Conservation (phyloP, 2,113 vertebrate genomes). For the Sinocyclocheilus maitianheensis region DNA sequence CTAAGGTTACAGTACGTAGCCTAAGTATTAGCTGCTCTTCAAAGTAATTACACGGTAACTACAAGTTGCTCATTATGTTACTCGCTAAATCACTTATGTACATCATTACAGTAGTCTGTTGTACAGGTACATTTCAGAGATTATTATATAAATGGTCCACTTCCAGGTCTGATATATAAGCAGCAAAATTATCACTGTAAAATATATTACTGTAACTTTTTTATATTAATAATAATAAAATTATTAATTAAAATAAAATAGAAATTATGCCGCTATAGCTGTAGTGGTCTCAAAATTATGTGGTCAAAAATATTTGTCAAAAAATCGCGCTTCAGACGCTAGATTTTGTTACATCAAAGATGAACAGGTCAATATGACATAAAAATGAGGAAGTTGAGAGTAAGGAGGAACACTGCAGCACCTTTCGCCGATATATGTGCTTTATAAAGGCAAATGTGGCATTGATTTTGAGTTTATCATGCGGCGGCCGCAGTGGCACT, state of each 20-base stretch:
- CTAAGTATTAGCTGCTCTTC: background rate
- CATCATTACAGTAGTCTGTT: no score
- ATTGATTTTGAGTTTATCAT: conserved; percentile 87
- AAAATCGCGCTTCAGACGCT: background rate
- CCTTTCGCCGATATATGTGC: conserved; percentile 66
- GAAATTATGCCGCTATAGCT: no score
- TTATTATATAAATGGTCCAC: no score
- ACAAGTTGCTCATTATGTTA: background rate
- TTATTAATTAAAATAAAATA: no score
- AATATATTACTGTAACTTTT: no score
- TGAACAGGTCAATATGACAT: conserved; percentile 70
- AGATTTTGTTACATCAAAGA: conserved; percentile 58
- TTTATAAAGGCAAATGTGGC: conserved; percentile 76
- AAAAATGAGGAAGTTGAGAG: conserved; percentile 76
- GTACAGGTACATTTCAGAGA: no score
- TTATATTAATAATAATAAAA: no score
- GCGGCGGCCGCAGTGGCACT: conserved; percentile 68
- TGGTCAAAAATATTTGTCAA: background rate
- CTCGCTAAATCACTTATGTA: no score
- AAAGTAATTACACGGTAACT: background rate
- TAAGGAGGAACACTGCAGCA: conserved; percentile 65
- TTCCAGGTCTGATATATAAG: no score
- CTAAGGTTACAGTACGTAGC: background rate
- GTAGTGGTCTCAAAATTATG: background rate
- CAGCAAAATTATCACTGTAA: no score